phyloP scores from a whole-genome alignment of 2,888 invertebrate genomes.

The Drosophila anomalata region DNA sequence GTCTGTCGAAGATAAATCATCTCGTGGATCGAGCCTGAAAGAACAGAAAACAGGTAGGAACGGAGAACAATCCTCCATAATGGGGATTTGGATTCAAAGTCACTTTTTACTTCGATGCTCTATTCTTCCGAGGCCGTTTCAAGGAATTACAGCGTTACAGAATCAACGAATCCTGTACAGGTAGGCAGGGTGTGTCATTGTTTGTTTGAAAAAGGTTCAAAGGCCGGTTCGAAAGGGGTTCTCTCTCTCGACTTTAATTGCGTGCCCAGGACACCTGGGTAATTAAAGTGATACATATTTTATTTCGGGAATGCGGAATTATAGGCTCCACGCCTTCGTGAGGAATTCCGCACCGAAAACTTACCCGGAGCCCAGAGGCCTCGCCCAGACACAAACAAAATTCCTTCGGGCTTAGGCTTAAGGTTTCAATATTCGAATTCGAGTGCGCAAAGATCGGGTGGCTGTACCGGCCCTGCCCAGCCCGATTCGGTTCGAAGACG shows the following conservation, averaged over 20 bases:
- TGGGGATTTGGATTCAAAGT: slow-evolving; percentile 8
- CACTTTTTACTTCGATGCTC: slow-evolving; percentile 23
- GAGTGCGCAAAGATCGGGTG: slow-evolving; percentile 20
- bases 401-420: slow-evolving; percentile 23
- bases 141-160: slow-evolving; percentile 53
- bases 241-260: slow-evolving; percentile 53
- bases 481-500: slow-evolving; percentile 22
- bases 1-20: slow-evolving; percentile 71
- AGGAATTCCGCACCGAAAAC: slow-evolving; percentile 7
- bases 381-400: slow-evolving; percentile 29
- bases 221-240: slow-evolving; percentile 27
- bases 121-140: slow-evolving; percentile 23
- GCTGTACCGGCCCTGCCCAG: slow-evolving; percentile 16
- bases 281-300: slow-evolving; percentile 69
- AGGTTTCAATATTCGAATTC: background rate
- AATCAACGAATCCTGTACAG: slow-evolving; percentile 58
- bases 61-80: background rate
- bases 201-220: slow-evolving; percentile 32
- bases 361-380: slow-evolving; percentile 4
- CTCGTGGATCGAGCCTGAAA: slow-evolving; percentile 25
- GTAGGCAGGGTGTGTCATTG: slow-evolving; percentile 47
- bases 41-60: slow-evolving; percentile 47
- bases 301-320: slow-evolving; percentile 30
- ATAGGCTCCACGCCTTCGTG: slow-evolving; percentile 37
- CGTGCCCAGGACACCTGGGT: slow-evolving; percentile 68